phyloP scores from a whole-genome alignment of 2,797 vertebrate genomes.

The Pelochelys cantorii region DNA sequence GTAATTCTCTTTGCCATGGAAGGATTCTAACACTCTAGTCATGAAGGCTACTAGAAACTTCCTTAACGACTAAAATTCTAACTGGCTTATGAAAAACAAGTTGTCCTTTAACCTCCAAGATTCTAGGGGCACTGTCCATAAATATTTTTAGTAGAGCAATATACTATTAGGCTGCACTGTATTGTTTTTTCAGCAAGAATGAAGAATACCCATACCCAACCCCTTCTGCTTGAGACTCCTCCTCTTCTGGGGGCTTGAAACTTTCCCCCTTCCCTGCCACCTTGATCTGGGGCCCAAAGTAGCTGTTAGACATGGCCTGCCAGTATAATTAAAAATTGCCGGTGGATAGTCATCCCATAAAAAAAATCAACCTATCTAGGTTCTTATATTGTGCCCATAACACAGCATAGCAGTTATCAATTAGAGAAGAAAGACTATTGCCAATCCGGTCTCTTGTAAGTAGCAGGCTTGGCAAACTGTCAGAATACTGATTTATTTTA shows the following conservation, averaged over 20 bases:
- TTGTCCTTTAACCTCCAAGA: background rate
- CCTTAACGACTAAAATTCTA: background rate
- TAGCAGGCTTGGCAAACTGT: background rate
- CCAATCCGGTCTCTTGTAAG: background rate
- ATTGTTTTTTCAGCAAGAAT: background rate
- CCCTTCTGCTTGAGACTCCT: too few relatives aligned
- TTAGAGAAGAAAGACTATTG: background rate
- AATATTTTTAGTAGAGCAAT: background rate
- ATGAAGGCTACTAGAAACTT: background rate
- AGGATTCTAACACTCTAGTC: background rate
- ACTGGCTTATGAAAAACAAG: background rate
- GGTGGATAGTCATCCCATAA: background rate
- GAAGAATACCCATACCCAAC: background rate
- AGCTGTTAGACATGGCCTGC: background rate
- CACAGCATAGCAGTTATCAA: background rate
- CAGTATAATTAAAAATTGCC: background rate
- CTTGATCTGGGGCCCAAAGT: too few relatives aligned
- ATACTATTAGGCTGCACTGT: background rate
- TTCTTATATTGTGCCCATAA: background rate
- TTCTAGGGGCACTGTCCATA: background rate
- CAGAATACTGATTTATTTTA: background rate
- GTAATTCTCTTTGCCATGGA: background rate
- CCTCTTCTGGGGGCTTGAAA: too few relatives aligned
- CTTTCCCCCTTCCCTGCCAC: too few relatives aligned
- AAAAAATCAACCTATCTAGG: background rate